phyloP scores from a whole-genome alignment of 2,797 vertebrate species.

The Poecilia picta region DNA sequence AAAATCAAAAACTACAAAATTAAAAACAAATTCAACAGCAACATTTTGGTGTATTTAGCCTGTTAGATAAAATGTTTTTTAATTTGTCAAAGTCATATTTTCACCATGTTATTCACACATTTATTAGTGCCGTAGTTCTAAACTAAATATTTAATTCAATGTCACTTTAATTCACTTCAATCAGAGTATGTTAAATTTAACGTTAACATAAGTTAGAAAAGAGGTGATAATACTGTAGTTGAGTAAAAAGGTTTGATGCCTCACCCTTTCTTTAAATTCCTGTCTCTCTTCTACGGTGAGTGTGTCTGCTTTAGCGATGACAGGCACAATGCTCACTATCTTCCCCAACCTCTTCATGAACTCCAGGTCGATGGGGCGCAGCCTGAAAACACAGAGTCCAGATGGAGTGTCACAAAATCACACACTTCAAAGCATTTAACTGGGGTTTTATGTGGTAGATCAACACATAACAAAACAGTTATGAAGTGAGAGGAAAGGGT shows the following conservation, averaged over 20 bases:
- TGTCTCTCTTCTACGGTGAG: conserved; percentile 93
- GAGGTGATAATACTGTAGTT: neutral
- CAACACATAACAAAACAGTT: neutral
- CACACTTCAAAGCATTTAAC: neutral
- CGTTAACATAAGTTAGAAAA: neutral
- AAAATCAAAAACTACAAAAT: no score
- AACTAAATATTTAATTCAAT: no score
- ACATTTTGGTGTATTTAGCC: no score
- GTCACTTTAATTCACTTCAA: neutral
- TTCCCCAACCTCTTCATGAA: conserved; percentile 91
- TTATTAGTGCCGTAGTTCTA: no score
- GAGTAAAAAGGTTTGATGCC: conserved; percentile 1
- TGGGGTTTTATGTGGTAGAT: neutral
- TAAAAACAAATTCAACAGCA: no score
- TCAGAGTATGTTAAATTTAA: neutral
- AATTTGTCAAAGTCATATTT: no score
- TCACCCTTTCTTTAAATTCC: conserved; percentile 91
- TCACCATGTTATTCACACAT: no score
- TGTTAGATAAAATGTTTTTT: no score
- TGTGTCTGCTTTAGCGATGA: conserved; percentile 94
- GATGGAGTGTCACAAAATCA: neutral
- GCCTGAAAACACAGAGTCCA: conserved; percentile 73
- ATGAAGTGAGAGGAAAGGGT: neutral
- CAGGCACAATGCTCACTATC: conserved; percentile 92
- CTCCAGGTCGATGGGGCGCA: conserved; percentile 92